Conservation (phyloP, 2,888 invertebrate genomes). For the Meteorus cinctellus region DNA sequence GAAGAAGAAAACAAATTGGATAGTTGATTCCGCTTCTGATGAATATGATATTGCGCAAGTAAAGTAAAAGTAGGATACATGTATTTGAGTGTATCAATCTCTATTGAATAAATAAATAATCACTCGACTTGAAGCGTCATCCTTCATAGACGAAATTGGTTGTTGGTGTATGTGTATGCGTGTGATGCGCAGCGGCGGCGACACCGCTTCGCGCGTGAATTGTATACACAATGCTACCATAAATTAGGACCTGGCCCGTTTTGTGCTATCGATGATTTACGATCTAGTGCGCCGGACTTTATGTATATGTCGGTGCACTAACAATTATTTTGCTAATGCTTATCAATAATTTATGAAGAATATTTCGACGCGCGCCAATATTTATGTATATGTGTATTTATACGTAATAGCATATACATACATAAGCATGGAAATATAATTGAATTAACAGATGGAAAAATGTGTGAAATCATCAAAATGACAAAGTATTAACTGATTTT, state of each 20-base stretch:
- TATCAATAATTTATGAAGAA: background rate
- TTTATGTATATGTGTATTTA: no score
- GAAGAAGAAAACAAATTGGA: background rate
- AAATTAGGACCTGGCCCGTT: constrained; percentile 4
- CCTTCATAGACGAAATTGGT: background rate
- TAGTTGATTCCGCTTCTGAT: background rate
- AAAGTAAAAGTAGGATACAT: background rate
- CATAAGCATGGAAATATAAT: no score
- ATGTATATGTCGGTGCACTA: background rate
- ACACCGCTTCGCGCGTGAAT: background rate
- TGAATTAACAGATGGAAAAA: no score
- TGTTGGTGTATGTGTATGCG: background rate
- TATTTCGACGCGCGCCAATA: background rate
- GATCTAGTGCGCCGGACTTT: background rate
- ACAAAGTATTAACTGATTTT: no score
- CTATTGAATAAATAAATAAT: background rate
- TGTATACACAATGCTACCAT: constrained; percentile 11
- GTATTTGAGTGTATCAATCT: background rate
- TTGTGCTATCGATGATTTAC: constrained; percentile 16
- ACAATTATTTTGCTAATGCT: constrained; percentile 4
- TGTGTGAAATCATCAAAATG: no score
- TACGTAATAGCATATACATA: no score
- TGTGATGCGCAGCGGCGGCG: background rate
- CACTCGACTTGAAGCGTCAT: background rate
- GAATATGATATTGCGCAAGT: background rate